Evolutionary conservation across 2,113 vertebrate species (phyloP), one percentile per base, ranked within the genome.

Genomic region (Centropus unirufus): DNA sequence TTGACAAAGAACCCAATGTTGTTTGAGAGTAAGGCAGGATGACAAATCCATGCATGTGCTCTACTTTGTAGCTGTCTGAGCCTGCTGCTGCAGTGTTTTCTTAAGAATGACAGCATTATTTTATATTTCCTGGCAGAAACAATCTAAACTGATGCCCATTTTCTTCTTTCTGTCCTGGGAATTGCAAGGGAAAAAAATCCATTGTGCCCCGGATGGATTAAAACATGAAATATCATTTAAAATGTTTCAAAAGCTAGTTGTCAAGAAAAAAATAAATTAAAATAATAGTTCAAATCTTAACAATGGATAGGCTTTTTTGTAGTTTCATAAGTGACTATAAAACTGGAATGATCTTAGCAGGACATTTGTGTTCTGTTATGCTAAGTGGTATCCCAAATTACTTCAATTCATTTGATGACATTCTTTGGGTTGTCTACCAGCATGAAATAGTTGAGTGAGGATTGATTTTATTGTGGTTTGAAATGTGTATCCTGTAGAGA

Each of bases 1-100:
- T 83, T 93, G 90, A 97, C 96, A 97, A 96, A 94, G 94, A 95
- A 87, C 67, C 47, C 90, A 91, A 94, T 94, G 88, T 96, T 91
- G 87, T 93, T 93, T 64, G 84, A 89, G 79, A 92, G 86, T 27
- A 91, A 91, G 78, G 89, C 89, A 92, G 76, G 51, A 94, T 88
- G 95, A 96, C 95, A 97, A 94, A 97, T 92, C 89, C 89, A 84
- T 95, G 87, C 93, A 91, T 93, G 92, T 92, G 81, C 87, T 93
- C 59, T 34, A 62, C 68, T 90, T 83, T 42, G 70, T 95, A 95
- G 90, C 93, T 96, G 96, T 90, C 96, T 95, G 87, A 96, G 96
- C 97, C 92, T 97, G 96, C 96, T 96, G 93, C 85, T 94, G 91
- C 83, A 76, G 62, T 62, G 64, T 73, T 90, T 92, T 76, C 92